Evolutionary conservation across 2,888 invertebrate genomes (phyloP).

Genomic region (Lamellibrachia columna): DNA sequence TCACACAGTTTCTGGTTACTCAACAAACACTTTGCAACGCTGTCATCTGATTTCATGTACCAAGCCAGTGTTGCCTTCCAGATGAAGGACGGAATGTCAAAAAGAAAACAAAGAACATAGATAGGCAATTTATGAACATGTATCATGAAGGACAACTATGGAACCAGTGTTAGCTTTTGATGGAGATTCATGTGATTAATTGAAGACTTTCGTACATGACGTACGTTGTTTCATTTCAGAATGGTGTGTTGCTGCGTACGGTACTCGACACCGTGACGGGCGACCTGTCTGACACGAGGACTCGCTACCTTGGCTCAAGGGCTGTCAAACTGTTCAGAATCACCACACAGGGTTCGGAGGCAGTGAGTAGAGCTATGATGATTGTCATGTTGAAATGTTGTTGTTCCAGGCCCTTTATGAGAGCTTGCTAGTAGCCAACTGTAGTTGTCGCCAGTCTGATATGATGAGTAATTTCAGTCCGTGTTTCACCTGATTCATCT

Average conservation of each 20-base stretch:
- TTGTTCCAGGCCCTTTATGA: neutral
- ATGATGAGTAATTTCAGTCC: constrained; percentile 23
- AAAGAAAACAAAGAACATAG: too few species aligned
- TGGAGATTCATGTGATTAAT: neutral
- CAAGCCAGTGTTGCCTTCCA: too few species aligned
- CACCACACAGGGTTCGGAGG: constrained; percentile 93
- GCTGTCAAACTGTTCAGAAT: constrained; percentile 97
- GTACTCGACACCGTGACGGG: constrained; percentile 96
- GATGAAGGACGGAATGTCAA: too few species aligned
- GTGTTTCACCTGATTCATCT: constrained; percentile 27
- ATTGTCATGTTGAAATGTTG: neutral
- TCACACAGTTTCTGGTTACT: neutral
- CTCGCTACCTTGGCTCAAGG: constrained; percentile 93
- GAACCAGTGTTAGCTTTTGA: neutral
- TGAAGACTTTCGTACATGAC: neutral
- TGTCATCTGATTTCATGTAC: too few species aligned
- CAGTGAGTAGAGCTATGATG: constrained; percentile 71
- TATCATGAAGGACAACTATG: too few species aligned
- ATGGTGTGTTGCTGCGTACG: constrained; percentile 91
- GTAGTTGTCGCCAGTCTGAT: neutral
- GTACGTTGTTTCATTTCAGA: constrained; percentile 68
- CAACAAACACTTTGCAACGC: neutral
- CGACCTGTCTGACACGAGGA: constrained; percentile 95
- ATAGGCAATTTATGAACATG: too few species aligned
- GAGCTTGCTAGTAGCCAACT: neutral